Evolutionary conservation across 2,888 invertebrate genomes (phyloP), one percentile per base, ranked within the genome.

Genomic region (Doris montereyensis): DNA sequence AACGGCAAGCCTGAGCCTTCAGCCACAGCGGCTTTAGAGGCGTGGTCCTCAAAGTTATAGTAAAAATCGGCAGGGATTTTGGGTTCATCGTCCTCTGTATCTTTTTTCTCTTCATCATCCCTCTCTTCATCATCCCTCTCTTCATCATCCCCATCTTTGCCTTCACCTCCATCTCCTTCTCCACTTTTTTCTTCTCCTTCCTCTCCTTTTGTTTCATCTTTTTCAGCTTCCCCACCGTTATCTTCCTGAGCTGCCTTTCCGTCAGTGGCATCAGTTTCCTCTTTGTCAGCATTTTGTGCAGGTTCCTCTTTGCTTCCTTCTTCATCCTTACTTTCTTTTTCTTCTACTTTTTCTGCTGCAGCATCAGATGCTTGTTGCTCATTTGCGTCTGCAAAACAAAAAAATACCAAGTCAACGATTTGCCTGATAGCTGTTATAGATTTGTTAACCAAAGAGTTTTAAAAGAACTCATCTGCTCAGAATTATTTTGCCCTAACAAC

Each of bases 1-100:
- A 81, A 75, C 10, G 90, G 90, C 2, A 91, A 84, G 10, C 90
- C 89, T 3, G 90, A 90, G 0, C 89, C 88, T 60, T 86, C 87
- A 2, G 90, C 86, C 10, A 90, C 83, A 3, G 79, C 62, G 4
- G 91, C 87, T 60, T 82, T 82, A 17, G 89, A 91, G 17, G 86
- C 82, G 71, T 88, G 84, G 4, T 90, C 86, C 4, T 89, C 87
- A 77, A 84, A 86, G 32, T 89, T 86, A 79, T 91, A 91, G 83
- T 84, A 91, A 82, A 89, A 90, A 78, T 91, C 88, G 35, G 86
- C 88, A 5, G 90, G 88, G 65, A 91, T 90, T 70, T 80, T 57
- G 26, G 73, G 28, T 26, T 74, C 78, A 2, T 82, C 82, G 5
- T 77, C 72, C 8, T 74, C 75, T 26, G 78, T 62, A 13, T 79